Evolutionary conservation across 2,888 invertebrate species (phyloP).

Genomic region (Dryocosmus kuriphilus): DNA sequence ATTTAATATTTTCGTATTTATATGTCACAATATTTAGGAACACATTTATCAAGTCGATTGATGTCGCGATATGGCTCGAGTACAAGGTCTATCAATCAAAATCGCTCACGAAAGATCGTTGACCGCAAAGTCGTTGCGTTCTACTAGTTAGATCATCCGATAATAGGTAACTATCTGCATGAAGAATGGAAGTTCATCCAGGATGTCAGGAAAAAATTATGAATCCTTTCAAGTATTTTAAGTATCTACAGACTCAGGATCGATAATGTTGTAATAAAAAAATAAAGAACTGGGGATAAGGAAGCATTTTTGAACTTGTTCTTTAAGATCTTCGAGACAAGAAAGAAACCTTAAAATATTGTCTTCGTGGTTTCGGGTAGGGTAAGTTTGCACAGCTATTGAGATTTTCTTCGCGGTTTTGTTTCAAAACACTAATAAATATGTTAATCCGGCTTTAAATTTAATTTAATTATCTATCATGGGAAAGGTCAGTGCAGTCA

Average conservation of each 20-base stretch:
- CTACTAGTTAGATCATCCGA: neutral
- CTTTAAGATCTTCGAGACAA: too few relatives aligned
- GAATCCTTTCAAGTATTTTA: neutral
- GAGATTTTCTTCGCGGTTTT: neutral
- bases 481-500: slow-evolving; percentile 51
- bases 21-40: neutral
- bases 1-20: neutral
- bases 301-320: neutral
- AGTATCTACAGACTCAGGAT: neutral
- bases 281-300: neutral
- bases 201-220: neutral
- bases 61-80: neutral
- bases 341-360: too few relatives aligned
- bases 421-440: neutral
- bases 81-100: neutral
- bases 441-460: neutral
- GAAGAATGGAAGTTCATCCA: neutral
- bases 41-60: neutral
- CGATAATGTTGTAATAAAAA: neutral
- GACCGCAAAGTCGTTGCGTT: neutral
- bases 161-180: neutral
- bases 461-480: neutral
- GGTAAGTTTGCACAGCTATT: too few relatives aligned
- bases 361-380: too few relatives aligned
- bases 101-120: neutral